phyloP scores from a whole-genome alignment of 2,113 vertebrate species.

The Anarhynchus alexandrinus region DNA sequence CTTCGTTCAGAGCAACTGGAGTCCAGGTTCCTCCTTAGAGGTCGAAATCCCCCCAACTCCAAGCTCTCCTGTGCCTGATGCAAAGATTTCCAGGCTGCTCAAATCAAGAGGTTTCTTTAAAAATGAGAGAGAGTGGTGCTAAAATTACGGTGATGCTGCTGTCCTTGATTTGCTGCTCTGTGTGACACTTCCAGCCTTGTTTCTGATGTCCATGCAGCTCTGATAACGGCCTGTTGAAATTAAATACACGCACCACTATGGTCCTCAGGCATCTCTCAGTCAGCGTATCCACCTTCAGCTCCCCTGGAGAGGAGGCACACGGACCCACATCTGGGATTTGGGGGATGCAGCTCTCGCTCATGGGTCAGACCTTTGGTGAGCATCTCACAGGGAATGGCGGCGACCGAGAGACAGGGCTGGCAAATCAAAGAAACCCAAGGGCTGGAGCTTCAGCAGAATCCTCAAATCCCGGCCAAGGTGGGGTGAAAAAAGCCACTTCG shows the following conservation, averaged over 20 bases:
- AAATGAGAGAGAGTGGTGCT: neutral
- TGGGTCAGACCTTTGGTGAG: neutral
- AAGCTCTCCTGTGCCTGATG: neutral
- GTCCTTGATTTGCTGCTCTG: neutral
- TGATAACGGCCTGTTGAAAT: neutral
- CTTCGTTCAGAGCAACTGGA: fast-evolving
- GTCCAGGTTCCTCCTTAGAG: neutral
- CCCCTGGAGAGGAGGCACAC: fast-evolving
- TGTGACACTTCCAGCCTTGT: neutral
- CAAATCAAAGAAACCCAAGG: neutral
- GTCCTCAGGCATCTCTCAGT: neutral
- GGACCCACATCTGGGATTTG: neutral
- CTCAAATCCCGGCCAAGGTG: fast-evolving
- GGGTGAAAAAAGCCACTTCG: neutral
- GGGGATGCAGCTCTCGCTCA: neutral
- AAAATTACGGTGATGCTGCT: neutral
- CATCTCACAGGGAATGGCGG: neutral
- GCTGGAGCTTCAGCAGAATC: neutral
- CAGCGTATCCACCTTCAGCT: neutral
- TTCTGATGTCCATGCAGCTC: neutral
- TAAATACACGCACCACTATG: neutral
- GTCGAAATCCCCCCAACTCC: neutral
- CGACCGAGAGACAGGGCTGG: neutral
- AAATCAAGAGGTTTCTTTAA: neutral
- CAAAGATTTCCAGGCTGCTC: neutral